A percentile compares a stretch with the other conserved stretches of the same genome.
These are phyloP conservation scores for Pluvialis apricaria DNA, from an alignment of 2,113 vertebrate genomes.

Conservation along the genomic window DNA sequence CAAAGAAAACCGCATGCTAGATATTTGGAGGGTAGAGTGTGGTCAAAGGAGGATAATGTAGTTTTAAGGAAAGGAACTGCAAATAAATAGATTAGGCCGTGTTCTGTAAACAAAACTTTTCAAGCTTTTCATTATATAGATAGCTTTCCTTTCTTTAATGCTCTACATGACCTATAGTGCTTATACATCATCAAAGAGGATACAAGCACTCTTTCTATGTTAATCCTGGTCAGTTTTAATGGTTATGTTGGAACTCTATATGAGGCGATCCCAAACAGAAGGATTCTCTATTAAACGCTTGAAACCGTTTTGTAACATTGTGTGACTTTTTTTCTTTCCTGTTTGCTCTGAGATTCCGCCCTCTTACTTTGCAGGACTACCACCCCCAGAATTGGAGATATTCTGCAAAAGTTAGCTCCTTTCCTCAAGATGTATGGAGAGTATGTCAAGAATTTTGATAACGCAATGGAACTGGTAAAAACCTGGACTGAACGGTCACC, in stretches of 20 bases:
- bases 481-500: constrained; percentile 88
- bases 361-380: constrained; percentile 69
- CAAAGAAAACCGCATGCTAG: background rate
- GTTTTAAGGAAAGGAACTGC: background rate
- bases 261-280: background rate
- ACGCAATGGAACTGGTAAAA: constrained; percentile 94
- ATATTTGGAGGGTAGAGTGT: background rate
- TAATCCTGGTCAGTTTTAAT: background rate
- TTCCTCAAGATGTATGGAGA: constrained; percentile 99
- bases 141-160: background rate
- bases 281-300: background rate
- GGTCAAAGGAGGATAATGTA: background rate
- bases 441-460: constrained; percentile 95
- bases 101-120: background rate
- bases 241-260: background rate
- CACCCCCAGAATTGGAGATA: constrained; percentile 93
- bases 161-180: background rate
- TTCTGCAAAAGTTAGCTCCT: constrained; percentile 93
- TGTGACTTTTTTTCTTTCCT: background rate
- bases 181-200: background rate
- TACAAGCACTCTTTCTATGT: background rate
- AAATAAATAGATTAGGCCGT: background rate
- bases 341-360: constrained; percentile 18
- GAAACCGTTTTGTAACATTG: background rate
- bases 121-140: background rate